These are phyloP conservation scores for Tolmerus cingulatus DNA, from an alignment of 2,888 invertebrate genomes.

Conservation along the genomic window DNA sequence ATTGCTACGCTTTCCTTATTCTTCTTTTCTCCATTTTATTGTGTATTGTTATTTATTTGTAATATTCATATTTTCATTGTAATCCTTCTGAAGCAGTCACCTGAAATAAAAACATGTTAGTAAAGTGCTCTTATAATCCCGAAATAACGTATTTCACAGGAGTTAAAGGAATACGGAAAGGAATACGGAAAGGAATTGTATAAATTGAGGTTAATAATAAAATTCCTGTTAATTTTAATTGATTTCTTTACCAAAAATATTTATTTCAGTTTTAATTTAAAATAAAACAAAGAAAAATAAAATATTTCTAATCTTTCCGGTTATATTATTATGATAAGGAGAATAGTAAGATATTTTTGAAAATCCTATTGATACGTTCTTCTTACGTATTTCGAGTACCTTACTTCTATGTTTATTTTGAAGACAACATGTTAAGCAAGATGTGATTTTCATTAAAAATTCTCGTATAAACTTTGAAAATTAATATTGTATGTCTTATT, in stretches of 20 bases:
- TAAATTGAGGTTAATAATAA: not conserved
- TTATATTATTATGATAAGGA: not conserved
- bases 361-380: not conserved
- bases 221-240: not conserved
- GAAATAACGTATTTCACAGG: not conserved
- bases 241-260: not conserved
- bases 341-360: not conserved
- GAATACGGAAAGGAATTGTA: too few species aligned
- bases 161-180: not conserved
- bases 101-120: constrained; percentile 33
- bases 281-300: not conserved
- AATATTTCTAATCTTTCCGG: not conserved
- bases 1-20: not conserved
- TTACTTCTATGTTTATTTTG: not conserved
- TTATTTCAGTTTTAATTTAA: not conserved
- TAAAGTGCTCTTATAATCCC: not conserved
- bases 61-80: not conserved
- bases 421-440: not conserved
- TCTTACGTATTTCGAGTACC: not conserved
- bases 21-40: not conserved
- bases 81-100: constrained; percentile 28
- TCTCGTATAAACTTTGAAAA: not conserved
- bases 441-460: not conserved
- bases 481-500: not conserved
- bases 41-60: not conserved